Evolutionary conservation across 2,113 vertebrate species (phyloP).

Genomic region (Neodon shergylaensis): DNA sequence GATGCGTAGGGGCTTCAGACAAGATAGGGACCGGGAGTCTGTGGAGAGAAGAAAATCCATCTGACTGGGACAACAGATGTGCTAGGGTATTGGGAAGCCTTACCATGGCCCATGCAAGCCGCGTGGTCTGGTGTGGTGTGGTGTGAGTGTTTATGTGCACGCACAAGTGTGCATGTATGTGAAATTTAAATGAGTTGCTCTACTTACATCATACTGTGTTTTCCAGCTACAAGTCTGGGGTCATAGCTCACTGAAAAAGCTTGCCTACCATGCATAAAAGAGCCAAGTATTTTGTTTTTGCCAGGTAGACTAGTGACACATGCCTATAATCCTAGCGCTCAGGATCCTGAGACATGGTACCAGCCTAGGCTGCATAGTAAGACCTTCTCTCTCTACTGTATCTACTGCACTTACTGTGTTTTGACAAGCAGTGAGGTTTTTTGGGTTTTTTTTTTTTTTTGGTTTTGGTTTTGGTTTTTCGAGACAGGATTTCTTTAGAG

Average conservation of each 20-base stretch:
- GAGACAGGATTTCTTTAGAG: too few relatives aligned
- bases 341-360: not conserved
- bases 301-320: not conserved
- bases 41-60: not conserved
- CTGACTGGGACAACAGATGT: not conserved
- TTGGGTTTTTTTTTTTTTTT: too few relatives aligned
- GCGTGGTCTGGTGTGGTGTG: not conserved
- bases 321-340: not conserved
- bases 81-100: not conserved
- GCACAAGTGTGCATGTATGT: not conserved
- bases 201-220: slow-evolving; percentile 10
- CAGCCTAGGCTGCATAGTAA: not conserved
- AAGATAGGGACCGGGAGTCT: not conserved
- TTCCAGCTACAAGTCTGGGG: not conserved
- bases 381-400: not conserved
- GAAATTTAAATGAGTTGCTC: slow-evolving; percentile 5
- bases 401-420: slow-evolving; percentile 6
- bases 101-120: not conserved
- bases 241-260: not conserved
- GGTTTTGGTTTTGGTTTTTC: too few relatives aligned
- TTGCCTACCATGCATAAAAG: not conserved
- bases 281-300: not conserved
- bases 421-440: not conserved
- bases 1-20: not conserved
- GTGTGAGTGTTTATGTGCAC: not conserved